Conservation (phyloP, 1,140 invertebrate genomes). For the Periplaneta americana region DNA sequence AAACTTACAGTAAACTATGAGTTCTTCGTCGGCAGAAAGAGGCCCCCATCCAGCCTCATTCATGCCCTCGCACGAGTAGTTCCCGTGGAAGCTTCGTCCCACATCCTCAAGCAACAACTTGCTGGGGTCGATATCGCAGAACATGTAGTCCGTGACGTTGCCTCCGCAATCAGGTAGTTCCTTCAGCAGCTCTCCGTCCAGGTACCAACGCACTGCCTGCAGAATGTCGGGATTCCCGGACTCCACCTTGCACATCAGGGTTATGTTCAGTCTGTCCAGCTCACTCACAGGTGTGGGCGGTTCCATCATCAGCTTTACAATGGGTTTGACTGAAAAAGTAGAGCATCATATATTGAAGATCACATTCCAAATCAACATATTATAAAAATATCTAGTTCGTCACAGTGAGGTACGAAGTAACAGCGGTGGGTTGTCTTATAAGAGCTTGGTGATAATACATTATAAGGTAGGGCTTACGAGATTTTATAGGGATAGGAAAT, state of each 20-base stretch:
- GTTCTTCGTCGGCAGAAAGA: conserved; percentile 61
- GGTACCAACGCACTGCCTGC: conserved; percentile 61
- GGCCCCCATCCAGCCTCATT: conserved; percentile 82
- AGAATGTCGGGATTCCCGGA: conserved; percentile 52
- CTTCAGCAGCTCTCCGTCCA: conserved; percentile 75
- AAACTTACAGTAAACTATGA: conserved; percentile 71
- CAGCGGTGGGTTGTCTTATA: too few relatives aligned
- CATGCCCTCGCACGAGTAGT: conserved; percentile 83
- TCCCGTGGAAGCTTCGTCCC: conserved; percentile 79
- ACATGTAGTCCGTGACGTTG: conserved; percentile 42
- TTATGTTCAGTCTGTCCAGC: conserved; percentile 72
- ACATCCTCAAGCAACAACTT: conserved; percentile 76
- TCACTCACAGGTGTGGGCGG: conserved; percentile 70
- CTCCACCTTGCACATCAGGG: conserved; percentile 76
- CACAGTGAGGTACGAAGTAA: too few relatives aligned
- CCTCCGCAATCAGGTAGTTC: conserved; percentile 76
- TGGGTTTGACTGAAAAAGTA: conserved; percentile 59
- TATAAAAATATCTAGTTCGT: too few relatives aligned
- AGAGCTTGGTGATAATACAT: too few relatives aligned
- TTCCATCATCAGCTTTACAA: conserved; percentile 70
- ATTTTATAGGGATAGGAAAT: too few relatives aligned
- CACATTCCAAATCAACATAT: too few relatives aligned
- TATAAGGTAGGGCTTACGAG: too few relatives aligned
- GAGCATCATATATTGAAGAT: too few relatives aligned
- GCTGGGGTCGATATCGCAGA: conserved; percentile 80